Evolutionary conservation across 2,113 vertebrate species (phyloP), one percentile per base, ranked within the genome.

Genomic region (Neopipo cinnamomea): DNA sequence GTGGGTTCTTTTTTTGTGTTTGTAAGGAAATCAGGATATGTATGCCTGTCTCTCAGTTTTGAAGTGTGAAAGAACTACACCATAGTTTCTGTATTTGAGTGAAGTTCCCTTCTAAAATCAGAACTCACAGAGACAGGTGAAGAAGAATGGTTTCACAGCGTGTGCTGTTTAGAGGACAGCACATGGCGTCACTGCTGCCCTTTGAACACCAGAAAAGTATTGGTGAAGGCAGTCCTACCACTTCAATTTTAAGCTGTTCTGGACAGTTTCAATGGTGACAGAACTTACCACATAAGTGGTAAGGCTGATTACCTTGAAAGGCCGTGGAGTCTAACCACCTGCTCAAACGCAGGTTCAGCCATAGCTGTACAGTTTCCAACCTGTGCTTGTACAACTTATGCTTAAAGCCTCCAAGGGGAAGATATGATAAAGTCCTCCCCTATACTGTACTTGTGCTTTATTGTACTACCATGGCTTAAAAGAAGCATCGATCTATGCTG

Each of bases 181-280:
- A 39, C 23, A 39, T 3, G 0, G 1, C 1, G 2, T 61, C 35
- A 44, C 18, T 1, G 2, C 41, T 83, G 28, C 27, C 24, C 11
- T 71, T 42, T 16, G 30, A 65, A 61, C 1, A 4, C 15, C 13
- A 21, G 44, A 46, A 41, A 62, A 23, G 8, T 39, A 27, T 3
- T 31, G 14, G 11, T 23, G 44, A 82, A 52, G 20, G n/a, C n/a
- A 58, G n/a, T 15, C 18, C 31, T 56, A 24, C 21, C 2, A 13
- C 41, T 73, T 58, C 46, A 71, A 27, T 31, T 16, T 42, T 30
- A 28, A 39, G 52, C 23, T 80, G 12, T 52, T 28, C 61, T 78
- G 31, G 14, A 50, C 52, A 58, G n/a, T 55, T 91, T 77, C 68
- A 44, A 17, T 56, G 42, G 13, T 22, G 50, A 17, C 46, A 70